Conservation (phyloP, 2,888 invertebrate genomes). For the Meliscaeva auricollis region DNA sequence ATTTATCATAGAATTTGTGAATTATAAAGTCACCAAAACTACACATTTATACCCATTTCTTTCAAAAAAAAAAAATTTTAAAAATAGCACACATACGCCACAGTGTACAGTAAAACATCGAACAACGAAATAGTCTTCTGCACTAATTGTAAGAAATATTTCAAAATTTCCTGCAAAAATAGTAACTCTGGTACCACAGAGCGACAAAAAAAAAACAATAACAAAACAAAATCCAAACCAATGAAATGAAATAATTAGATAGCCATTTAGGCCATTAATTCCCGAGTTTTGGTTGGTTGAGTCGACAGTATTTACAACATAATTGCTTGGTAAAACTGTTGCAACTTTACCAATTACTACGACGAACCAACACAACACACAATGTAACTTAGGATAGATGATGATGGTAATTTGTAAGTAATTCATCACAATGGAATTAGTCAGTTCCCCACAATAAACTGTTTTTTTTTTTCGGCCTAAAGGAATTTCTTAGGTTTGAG, state of each 20-base stretch:
- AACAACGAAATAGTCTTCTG: not conserved
- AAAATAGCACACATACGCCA: conserved; percentile 46
- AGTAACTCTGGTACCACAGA: conserved; percentile 28
- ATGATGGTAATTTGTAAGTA: conserved; percentile 40
- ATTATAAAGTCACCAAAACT: not conserved
- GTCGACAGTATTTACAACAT: conserved; percentile 27
- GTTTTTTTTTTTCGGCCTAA: conserved; percentile 30
- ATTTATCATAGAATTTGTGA: conserved; percentile 10
- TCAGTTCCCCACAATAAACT: not conserved
- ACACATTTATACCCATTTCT: not conserved
- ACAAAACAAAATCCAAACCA: conserved; percentile 31
- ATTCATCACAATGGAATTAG: conserved; percentile 21
- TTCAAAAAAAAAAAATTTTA: conserved; percentile 9
- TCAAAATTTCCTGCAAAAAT: conserved; percentile 60
- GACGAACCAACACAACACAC: not conserved
- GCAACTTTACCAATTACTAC: conserved; percentile 33
- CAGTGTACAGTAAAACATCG: conserved; percentile 51
- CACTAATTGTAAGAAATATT: no score
- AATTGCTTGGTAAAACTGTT: conserved; percentile 59
- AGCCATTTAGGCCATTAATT: conserved; percentile 44
- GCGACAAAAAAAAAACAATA: conserved; percentile 10
- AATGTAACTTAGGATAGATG: conserved; percentile 33
- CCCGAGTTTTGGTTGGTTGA: conserved; percentile 30
- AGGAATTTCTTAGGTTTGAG: conserved; percentile 53
- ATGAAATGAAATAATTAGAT: conserved; percentile 45